These are phyloP conservation scores for Eupithecia abbreviata DNA, from an alignment of 2,888 invertebrate genomes.

Conservation along the genomic window DNA sequence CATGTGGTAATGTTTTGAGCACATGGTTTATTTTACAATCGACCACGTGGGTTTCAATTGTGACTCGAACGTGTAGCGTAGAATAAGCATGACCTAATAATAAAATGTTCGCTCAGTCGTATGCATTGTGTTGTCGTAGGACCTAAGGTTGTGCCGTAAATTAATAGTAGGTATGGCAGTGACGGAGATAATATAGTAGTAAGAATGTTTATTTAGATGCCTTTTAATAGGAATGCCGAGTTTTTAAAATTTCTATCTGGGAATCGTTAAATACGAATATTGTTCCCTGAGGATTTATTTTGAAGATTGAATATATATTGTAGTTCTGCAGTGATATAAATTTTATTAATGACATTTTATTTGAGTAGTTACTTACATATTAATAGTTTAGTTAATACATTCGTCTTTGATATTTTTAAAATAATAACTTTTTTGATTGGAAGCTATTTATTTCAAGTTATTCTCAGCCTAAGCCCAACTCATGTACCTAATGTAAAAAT, in stretches of 20 bases:
- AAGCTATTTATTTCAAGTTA: too few species aligned
- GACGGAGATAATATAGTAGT: neutral
- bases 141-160: neutral
- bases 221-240: neutral
- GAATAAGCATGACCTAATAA: conserved; percentile 27
- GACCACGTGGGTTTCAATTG: conserved; percentile 27
- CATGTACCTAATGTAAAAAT: too few species aligned
- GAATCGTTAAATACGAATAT: neutral
- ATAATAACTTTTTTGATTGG: too few species aligned
- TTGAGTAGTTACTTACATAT: too few species aligned
- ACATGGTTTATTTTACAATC: conserved; percentile 33
- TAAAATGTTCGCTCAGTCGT: neutral
- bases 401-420: too few species aligned
- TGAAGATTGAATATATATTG: neutral
- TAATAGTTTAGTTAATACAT: too few species aligned
- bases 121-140: conserved; percentile 24
- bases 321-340: neutral
- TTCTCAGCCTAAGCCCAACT: too few species aligned
- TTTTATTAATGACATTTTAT: too few species aligned
- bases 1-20: conserved; percentile 15
- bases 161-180: neutral
- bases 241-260: neutral
- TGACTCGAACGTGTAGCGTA: conserved; percentile 17
- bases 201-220: neutral
- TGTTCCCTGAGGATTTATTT: neutral